A percentile compares a stretch with the other conserved stretches of the same genome.
These are phyloP conservation scores for Bombylius discolor DNA, from an alignment of 2,888 invertebrate genomes.

Conservation along the genomic window DNA sequence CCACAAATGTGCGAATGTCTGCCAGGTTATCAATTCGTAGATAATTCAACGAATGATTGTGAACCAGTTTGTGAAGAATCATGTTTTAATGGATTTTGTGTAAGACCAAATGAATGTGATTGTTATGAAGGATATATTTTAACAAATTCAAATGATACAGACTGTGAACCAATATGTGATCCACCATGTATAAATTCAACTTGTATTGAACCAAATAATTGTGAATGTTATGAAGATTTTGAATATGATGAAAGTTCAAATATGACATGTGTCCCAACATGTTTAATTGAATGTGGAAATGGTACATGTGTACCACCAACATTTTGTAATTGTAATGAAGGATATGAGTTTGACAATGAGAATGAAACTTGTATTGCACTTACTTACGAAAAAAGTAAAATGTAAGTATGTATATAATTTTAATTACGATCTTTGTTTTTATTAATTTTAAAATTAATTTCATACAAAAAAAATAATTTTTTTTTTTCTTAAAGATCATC, in stretches of 20 bases:
- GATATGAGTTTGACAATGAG: slow-evolving; percentile 33
- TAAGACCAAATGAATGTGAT: slow-evolving; percentile 16
- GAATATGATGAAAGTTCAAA: slow-evolving; percentile 17
- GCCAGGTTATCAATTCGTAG: not conserved
- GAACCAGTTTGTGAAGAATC: slow-evolving; percentile 4
- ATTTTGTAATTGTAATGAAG: slow-evolving; percentile 21
- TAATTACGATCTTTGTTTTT: too few species aligned
- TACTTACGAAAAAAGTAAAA: too few species aligned
- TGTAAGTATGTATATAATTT: too few species aligned
- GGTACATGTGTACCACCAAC: slow-evolving; percentile 23
- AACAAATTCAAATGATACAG: not conserved
- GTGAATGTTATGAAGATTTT: slow-evolving; percentile 29
- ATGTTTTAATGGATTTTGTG: slow-evolving; percentile 19
- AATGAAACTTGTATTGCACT: not conserved
- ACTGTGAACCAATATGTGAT: slow-evolving; percentile 12
- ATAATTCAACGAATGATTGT: not conserved
- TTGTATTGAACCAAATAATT: slow-evolving; percentile 21
- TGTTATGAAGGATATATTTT: slow-evolving; percentile 15
- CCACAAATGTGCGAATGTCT: slow-evolving; percentile 7
- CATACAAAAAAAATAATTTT: too few species aligned
- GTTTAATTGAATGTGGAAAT: slow-evolving; percentile 27
- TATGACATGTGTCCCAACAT: slow-evolving; percentile 17
- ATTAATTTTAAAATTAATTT: too few species aligned
- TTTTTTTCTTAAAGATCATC: too few species aligned
- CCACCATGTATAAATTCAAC: slow-evolving; percentile 19